Base-by-base conservation (phyloP, 2,113 vertebrate genomes). In the Nettapus auritus region DNA sequence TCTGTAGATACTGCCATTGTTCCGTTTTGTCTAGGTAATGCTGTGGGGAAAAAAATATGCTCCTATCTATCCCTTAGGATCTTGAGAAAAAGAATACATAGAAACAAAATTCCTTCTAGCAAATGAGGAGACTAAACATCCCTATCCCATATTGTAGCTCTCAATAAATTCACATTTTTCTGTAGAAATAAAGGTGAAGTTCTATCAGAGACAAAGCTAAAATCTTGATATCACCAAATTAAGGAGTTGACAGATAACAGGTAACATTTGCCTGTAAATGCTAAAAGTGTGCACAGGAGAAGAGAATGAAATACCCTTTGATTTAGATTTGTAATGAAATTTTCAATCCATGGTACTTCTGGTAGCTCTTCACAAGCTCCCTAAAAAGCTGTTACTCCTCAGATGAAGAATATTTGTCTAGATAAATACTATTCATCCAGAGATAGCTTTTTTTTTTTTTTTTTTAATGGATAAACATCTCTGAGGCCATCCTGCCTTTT, bases 311-410 rank as follows among this genome's bases (percentile, higher is more conserved):
- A 87, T 89, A 66, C 62, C 85, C 48, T 71, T 82, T 87, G 23
- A 11, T 87, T 94, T 82, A 85, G 74, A 90, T 14, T 60, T 73
- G 26, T 29, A 91, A 89, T 87, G 89, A 87, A 82, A 89, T 17
- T 94, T 94, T 73, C 77, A 92, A 73, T 56, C 57, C 66, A 40
- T 28, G 42, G 53, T 73, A 36, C 22, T 42, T 86, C 80, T 92
- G 34, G 44, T 78, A 86, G 26, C 34, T 93, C 50, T 85, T 96
- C 59, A 82, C 42, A 84, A 23, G 9, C 44, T 73, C 74, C 79
- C 74, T 73, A 64, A 90, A 74, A 82, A 79, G 48, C 12, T 76
- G 48, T 79, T 42, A 79, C 21, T 87, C 74, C 90, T 79, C 56
- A 85, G 15, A 33, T 87, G 62, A 90, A 88, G 53, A 84, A 87